Conservation (phyloP, 2,797 vertebrate species). For the Gymnodraco acuticeps region DNA sequence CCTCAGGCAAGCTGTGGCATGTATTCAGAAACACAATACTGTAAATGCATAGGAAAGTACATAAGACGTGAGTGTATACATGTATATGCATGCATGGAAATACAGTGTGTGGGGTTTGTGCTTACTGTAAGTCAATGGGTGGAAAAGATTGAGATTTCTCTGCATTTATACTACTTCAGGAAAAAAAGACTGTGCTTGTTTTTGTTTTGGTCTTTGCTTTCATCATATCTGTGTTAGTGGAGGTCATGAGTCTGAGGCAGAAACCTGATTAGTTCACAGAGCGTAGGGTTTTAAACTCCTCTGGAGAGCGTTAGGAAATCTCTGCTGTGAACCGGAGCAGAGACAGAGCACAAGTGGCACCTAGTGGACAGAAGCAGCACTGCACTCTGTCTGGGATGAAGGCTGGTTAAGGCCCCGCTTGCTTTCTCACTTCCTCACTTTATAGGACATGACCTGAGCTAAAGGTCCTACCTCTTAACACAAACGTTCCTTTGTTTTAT, state of each 20-base stretch:
- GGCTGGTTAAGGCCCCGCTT: background rate
- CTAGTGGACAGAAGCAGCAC: conserved; percentile 57
- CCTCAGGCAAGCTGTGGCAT: conserved; percentile 25
- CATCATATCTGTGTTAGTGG: conserved; percentile 6
- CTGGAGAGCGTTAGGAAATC: background rate
- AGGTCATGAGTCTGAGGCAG: conserved; percentile 30
- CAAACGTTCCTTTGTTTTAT: background rate
- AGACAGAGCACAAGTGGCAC: conserved; percentile 78
- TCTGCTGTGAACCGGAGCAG: background rate
- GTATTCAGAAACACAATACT: conserved; percentile 34
- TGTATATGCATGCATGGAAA: conserved; percentile 14
- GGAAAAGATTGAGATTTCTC: background rate
- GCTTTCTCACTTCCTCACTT: background rate
- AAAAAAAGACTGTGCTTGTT: background rate
- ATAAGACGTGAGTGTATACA: background rate
- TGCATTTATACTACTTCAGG: background rate
- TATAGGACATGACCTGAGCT: background rate
- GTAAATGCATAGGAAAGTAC: conserved; percentile 26
- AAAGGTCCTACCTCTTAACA: background rate
- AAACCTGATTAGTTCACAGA: conserved; percentile 22
- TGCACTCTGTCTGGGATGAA: conserved; percentile 5
- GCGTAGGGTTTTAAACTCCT: conserved; percentile 1
- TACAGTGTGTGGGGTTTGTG: conserved; percentile 11
- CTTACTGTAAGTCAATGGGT: background rate
- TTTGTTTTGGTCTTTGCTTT: conserved; percentile 6